Evolutionary conservation across 2,797 vertebrate species (phyloP), one percentile per base, ranked within the genome.

Genomic region (Parotocinclus haroldoi): DNA sequence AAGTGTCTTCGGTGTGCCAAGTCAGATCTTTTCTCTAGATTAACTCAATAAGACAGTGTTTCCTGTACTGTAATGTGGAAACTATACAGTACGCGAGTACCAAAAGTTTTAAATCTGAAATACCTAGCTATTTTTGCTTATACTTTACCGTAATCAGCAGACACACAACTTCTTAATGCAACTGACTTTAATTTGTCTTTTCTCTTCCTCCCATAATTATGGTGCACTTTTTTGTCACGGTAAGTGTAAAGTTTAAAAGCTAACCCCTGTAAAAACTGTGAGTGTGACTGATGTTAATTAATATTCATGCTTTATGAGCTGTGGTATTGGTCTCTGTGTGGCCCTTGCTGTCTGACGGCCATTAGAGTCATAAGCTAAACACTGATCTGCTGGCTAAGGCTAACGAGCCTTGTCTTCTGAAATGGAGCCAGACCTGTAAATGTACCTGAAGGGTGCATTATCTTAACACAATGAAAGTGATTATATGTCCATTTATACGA

Each of bases 201-300:
- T 87, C 82, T 78, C 73, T 72, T 8, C 40, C 76, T 81, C 85
- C 77, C 75, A 64, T 64, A 60, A 70, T 9, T 60, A 58, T 69
- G 63, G 77, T 78, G 73, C 77, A 79, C 80, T 82, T 77, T 42
- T 16, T 73, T 63, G 75, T 78, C 42, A 70, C 77, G 61, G 76
- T 76, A 77, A 79, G 75, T 81, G 81, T 82, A 81, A 77, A 85
- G 89, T 89, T 84, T 85, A 90, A 87, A 84, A 74, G 76, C 81
- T 84, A 86, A 17, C 37, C 3, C 17, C 78, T 81, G 81, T 89
- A 86, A 91, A 89, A 85, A 78, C 76, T 63, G 66, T 49, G 81
- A 81, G 78, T 85, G 85, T 81, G 80, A 73, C 73, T 76, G 75
- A 82, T 84, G 80, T 87, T 89, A 90, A 91, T 91, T 91, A 88